phyloP scores from a whole-genome alignment of 2,797 vertebrate species.

The Rhynchotus rufescens region DNA sequence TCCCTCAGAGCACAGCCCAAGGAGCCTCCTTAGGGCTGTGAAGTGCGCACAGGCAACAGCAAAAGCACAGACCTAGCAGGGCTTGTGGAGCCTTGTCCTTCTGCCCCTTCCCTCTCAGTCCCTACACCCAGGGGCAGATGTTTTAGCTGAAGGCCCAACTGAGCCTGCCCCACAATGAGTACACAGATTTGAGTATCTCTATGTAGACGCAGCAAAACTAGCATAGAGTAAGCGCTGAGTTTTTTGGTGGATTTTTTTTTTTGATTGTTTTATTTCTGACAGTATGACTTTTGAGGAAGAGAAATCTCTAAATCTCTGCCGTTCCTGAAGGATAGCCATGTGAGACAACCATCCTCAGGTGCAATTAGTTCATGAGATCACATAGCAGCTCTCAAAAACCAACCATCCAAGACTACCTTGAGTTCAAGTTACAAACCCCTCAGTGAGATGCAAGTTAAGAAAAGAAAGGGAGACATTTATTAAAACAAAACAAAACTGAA shows the following conservation, averaged over 20 bases:
- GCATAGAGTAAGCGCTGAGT: neutral
- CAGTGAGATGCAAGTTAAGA: neutral
- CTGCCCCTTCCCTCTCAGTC: no score
- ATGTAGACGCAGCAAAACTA: neutral
- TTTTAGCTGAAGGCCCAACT: neutral
- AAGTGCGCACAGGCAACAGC: neutral
- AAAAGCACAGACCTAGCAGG: rapidly evolving
- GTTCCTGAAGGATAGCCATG: neutral
- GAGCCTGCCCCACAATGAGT: rapidly evolving
- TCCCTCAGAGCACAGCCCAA: rapidly evolving
- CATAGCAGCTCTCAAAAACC: neutral
- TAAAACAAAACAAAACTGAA: neutral
- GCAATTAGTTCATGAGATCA: neutral
- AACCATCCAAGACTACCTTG: neutral
- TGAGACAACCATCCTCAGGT: neutral
- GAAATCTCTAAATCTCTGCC: neutral
- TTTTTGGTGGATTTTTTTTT: neutral
- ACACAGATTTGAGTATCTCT: rapidly evolving
- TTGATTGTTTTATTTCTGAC: no score
- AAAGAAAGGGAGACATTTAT: neutral
- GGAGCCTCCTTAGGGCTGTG: neutral
- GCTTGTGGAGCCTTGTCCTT: rapidly evolving
- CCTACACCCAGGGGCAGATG: neutral
- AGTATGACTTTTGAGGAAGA: neutral
- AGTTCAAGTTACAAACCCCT: neutral